Percentiles rank a stretch among this genome's conserved stretches.
Evolutionary conservation across 2,113 vertebrate genomes (phyloP).

Genomic region (Dipodomys spectabilis): DNA sequence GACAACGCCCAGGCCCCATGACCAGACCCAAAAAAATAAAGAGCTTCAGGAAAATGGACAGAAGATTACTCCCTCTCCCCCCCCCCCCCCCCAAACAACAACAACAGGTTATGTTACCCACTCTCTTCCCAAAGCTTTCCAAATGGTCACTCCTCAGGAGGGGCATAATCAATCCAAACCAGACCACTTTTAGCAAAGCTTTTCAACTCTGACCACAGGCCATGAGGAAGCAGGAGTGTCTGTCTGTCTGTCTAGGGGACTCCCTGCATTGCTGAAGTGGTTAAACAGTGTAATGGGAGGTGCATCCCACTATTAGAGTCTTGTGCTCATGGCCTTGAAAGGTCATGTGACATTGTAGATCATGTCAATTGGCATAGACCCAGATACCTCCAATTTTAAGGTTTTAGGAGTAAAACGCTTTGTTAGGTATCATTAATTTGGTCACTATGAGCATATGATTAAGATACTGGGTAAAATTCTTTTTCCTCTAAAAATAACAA

Average conservation of each 20-base stretch:
- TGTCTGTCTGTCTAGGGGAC: background rate
- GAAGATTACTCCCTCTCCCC: background rate
- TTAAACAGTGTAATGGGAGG: background rate
- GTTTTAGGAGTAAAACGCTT: conserved; percentile 2
- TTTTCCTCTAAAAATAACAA: conserved; percentile 45
- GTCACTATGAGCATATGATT: background rate
- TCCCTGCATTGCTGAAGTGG: background rate
- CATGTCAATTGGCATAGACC: background rate
- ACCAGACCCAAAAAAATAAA: background rate
- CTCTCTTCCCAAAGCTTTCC: background rate
- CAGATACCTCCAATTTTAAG: background rate
- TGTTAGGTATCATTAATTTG: conserved; percentile 21
- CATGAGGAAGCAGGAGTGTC: background rate
- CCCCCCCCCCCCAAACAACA: background rate
- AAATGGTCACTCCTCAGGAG: background rate
- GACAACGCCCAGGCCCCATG: no score
- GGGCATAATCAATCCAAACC: no score
- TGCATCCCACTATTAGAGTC: background rate
- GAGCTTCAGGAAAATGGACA: background rate
- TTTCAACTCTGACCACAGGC: background rate
- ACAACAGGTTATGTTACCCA: background rate
- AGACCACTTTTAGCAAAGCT: background rate
- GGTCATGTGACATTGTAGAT: background rate
- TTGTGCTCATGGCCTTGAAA: background rate
- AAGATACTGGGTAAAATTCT: background rate